These are phyloP conservation scores for Scaptodrosophila lebanonensis DNA, from an alignment of 1,140 invertebrate genomes.

Conservation along the genomic window DNA sequence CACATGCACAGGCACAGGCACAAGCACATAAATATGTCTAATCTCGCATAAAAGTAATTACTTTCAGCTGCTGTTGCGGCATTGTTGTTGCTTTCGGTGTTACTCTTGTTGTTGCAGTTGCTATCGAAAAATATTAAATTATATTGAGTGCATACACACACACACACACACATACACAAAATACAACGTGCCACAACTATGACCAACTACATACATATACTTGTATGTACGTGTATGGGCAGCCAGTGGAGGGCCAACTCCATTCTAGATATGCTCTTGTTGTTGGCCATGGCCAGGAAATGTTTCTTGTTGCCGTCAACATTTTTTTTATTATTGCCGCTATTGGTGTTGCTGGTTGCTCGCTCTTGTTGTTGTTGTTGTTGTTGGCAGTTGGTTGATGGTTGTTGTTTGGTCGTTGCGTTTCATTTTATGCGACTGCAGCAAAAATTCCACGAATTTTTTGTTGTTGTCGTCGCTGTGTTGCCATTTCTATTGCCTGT, in stretches of 20 bases:
- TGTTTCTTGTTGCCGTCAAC: slow-evolving; percentile 54
- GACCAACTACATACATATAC: slow-evolving; percentile 1
- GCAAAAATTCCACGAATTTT: slow-evolving; percentile 68
- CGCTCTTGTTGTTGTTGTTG: slow-evolving; percentile 11
- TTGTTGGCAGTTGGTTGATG: too few relatives aligned
- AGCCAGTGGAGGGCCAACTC: too few relatives aligned
- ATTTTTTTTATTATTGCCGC: slow-evolving; percentile 66
- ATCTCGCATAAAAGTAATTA: slow-evolving; percentile 73
- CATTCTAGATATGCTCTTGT: too few relatives aligned
- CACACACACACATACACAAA: slow-evolving; percentile 3
- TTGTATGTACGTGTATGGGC: slow-evolving; percentile 15
- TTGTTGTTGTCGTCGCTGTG: slow-evolving; percentile 14
- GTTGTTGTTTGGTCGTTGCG: not conserved
- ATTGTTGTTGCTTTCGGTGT: too few relatives aligned
- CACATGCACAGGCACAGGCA: not conserved
- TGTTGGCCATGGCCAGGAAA: too few relatives aligned
- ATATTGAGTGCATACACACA: slow-evolving; percentile 62
- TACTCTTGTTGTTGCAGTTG: slow-evolving; percentile 14
- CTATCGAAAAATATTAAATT: slow-evolving; percentile 75
- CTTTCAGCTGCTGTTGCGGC: slow-evolving; percentile 69
- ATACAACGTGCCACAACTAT: not conserved
- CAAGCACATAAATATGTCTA: slow-evolving; percentile 72
- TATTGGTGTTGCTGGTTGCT: slow-evolving; percentile 19
- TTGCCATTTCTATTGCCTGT: slow-evolving; percentile 36
- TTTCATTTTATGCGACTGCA: slow-evolving; percentile 64